These are phyloP conservation scores for Popillia japonica DNA, from an alignment of 1,140 invertebrate species.

Conservation along the genomic window DNA sequence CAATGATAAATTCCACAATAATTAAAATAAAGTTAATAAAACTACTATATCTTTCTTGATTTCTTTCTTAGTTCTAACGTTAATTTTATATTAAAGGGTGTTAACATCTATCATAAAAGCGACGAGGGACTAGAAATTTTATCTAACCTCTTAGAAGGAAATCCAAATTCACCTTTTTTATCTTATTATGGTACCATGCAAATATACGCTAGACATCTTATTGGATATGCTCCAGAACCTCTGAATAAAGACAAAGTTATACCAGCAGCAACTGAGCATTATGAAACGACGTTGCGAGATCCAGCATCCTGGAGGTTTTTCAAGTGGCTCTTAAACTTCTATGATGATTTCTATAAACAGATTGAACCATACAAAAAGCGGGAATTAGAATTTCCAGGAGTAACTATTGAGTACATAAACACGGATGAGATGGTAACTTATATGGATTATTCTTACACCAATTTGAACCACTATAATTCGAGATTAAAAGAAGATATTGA, in stretches of 20 bases:
- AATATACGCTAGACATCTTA: conserved; percentile 8
- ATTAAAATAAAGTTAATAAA: too few relatives aligned
- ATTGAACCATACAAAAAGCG: conserved; percentile 68
- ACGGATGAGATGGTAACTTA: conserved; percentile 74
- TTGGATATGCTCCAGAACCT: conserved; percentile 60
- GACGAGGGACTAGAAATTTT: conserved; percentile 12
- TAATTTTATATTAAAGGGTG: background rate
- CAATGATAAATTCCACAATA: too few relatives aligned
- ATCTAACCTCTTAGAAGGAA: conserved; percentile 19
- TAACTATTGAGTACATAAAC: conserved; percentile 70
- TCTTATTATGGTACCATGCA: conserved; percentile 6
- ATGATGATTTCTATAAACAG: conserved; percentile 53
- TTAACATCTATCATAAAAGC: background rate
- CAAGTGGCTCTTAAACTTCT: conserved; percentile 65
- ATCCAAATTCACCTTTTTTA: background rate
- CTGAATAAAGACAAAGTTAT: conserved; percentile 55
- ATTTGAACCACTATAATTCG: conserved; percentile 72
- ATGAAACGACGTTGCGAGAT: conserved; percentile 70
- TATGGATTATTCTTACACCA: conserved; percentile 74
- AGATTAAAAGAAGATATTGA: conserved; percentile 50
- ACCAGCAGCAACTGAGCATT: conserved; percentile 61
- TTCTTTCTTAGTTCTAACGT: too few relatives aligned
- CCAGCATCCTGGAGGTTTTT: conserved; percentile 72
- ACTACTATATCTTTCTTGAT: too few relatives aligned
- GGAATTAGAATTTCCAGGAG: conserved; percentile 67